Base-by-base conservation (phyloP, 2,888 invertebrate genomes). In the Diplolepis rosae region DNA sequence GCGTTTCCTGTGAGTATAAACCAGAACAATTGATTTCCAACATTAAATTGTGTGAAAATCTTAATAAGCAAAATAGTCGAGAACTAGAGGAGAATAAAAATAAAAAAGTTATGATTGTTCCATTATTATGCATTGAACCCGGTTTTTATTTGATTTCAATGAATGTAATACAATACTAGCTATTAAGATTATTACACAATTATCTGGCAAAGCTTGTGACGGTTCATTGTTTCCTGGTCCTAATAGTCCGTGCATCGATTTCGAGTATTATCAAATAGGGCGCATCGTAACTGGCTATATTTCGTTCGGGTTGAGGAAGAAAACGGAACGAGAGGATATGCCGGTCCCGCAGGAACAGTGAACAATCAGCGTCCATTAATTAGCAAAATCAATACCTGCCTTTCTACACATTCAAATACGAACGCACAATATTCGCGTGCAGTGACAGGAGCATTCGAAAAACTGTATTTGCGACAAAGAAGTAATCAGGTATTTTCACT, bases 301-400 rank as follows among this genome's bases (percentile, higher is more conserved):
- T 61, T 61, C 24, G 61, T 61, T 32, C 35, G 24, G 39, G 24
- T 24, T 35, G 61, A 61, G 39, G 61, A 39, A 61, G 39, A 39
- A 61, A 61, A 61, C 39, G 35, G 39, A n/a, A 61, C 61, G 35
- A 61, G 61, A 61, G 61, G 32, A 39, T 61, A 61, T 61, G 39
- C 61, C 27, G 61, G 61, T 61, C 61, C 61, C 61, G 61, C 61
- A 61, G 61, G 39, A 61, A 61, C 24, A 39, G 61, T n/a, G 61
- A 61, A 61, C 39, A 61, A 61, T 61, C 39, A 24, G 61, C 24
- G 61, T 39, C 61, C 61, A 39, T 61, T 61, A 61, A 61, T 61
- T 61, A 61, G 61, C 39, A 39, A 61, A 61, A 61, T 61, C 61
- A 61, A 61, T 61, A 61, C 61, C 39, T 61, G n/a, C 39, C 39